Conservation (phyloP, 2,797 vertebrate genomes). For the Hylomyscus alleni region DNA sequence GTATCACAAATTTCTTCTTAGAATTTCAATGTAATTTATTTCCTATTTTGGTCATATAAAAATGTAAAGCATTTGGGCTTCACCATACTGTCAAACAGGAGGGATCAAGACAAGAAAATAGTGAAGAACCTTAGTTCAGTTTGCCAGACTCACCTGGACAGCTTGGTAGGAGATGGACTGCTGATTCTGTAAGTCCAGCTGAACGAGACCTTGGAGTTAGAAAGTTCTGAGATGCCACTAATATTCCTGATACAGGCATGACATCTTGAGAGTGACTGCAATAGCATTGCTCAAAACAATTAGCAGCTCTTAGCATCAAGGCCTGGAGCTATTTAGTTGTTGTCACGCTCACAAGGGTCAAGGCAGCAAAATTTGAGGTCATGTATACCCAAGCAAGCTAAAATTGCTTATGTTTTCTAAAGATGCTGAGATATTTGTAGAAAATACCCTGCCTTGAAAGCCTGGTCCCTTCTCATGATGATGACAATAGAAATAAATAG, state of each 20-base stretch:
- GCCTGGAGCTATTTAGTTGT: background rate
- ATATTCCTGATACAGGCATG: background rate
- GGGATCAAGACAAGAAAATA: background rate
- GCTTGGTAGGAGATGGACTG: background rate
- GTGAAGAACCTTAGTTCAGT: background rate
- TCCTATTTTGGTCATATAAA: constrained; percentile 36
- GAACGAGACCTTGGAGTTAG: background rate
- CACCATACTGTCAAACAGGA: background rate
- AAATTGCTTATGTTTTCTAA: background rate
- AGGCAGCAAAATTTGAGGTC: background rate
- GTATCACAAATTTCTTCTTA: background rate
- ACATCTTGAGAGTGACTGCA: background rate
- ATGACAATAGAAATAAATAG: background rate
- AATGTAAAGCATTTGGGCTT: background rate
- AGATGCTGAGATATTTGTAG: background rate
- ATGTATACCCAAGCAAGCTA: background rate
- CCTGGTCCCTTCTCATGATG: background rate
- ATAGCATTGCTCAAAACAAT: background rate
- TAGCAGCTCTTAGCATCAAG: background rate
- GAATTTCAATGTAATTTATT: constrained; percentile 31
- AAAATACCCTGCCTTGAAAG: background rate
- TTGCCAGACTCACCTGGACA: background rate
- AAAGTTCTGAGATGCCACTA: background rate
- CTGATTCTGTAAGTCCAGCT: too few relatives aligned
- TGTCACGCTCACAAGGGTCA: background rate